phyloP scores from a whole-genome alignment of 2,888 invertebrate species.

The Cecidostiba fungosa region DNA sequence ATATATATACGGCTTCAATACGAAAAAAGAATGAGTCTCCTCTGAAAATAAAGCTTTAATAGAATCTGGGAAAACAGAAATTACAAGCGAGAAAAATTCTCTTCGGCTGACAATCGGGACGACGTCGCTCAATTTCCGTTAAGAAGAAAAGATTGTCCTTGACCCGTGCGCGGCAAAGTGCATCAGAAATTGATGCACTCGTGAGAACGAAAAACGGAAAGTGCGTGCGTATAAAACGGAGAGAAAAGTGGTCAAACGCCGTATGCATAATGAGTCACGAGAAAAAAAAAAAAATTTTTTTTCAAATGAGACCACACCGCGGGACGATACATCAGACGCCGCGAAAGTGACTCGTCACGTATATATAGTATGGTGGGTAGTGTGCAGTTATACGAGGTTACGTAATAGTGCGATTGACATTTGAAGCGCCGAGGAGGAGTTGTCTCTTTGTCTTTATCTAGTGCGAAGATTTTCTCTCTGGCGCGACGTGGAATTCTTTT shows the following conservation, averaged over 20 bases:
- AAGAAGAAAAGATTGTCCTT: constrained; percentile 63
- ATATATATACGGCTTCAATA: no score
- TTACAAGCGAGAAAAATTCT: constrained; percentile 48
- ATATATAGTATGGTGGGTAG: not conserved
- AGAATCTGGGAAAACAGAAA: not conserved
- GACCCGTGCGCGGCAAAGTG: constrained; percentile 50
- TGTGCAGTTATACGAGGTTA: constrained; percentile 33
- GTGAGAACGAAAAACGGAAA: constrained; percentile 57
- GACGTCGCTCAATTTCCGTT: constrained; percentile 56
- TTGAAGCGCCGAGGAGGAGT: constrained; percentile 6
- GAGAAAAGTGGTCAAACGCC: constrained; percentile 14
- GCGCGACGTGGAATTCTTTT: not conserved
- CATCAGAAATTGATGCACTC: constrained; percentile 1
- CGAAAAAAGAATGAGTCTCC: no score
- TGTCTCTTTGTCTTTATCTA: not conserved
- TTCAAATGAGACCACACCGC: not conserved
- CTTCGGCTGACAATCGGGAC: constrained; percentile 35
- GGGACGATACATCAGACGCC: not conserved
- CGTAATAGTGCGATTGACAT: constrained; percentile 44
- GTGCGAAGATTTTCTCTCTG: not conserved
- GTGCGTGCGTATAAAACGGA: constrained; percentile 16
- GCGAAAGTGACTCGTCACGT: constrained; percentile 32
- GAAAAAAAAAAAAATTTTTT: constrained; percentile 6
- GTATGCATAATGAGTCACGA: constrained; percentile 8
- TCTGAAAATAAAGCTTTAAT: no score